Evolutionary conservation across 2,797 vertebrate genomes (phyloP), one percentile per base, ranked within the genome.

Genomic region (Nyctalus aviator): DNA sequence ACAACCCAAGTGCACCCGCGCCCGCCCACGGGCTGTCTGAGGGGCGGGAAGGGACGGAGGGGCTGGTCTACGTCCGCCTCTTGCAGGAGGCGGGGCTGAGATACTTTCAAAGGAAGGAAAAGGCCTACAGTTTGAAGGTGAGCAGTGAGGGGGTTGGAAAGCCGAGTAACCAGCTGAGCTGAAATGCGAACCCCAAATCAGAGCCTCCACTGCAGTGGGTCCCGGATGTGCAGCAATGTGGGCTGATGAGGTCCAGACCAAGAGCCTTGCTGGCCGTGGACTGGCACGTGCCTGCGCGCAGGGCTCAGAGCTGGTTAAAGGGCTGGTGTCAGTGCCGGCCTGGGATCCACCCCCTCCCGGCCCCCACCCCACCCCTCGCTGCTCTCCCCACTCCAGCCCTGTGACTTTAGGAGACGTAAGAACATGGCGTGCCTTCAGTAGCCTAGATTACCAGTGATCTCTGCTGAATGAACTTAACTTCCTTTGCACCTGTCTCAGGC

Each of bases 61-160:
- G 82, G 17, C 4, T 12, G 20, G 2, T 37, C 35, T 30, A 0
- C 0, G 1, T 1, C 50, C 4, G 46, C 5, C 1, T 35, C 81
- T 25, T 23, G 8, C 23, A n/a, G 27, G 62, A 90, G 15, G 25
- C 79, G 30, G 6, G 13, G 41, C 23, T 25, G 23, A 27, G 30
- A 25, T 2, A 84, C 48, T 68, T 62, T 64, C 73, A 37, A 90
- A 84, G 66, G 35, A 48, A 83, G 27, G 32, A 37, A 25, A 81
- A 41, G 25, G 25, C 18, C 35, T n/a, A 5, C 10, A 0, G 8
- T 72, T 37, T 84, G 27, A 50, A 69, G 53, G 32, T 46, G 17
- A 37, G 14, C 14, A 4, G 41, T 1, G 8, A 85, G 10, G 3
- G 17, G 64, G 15, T 32, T 32, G 64, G 64, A 75, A 68, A 64